Evolutionary conservation across 1,140 invertebrate genomes (phyloP).

Genomic region (Gyrodactylus salaris): DNA sequence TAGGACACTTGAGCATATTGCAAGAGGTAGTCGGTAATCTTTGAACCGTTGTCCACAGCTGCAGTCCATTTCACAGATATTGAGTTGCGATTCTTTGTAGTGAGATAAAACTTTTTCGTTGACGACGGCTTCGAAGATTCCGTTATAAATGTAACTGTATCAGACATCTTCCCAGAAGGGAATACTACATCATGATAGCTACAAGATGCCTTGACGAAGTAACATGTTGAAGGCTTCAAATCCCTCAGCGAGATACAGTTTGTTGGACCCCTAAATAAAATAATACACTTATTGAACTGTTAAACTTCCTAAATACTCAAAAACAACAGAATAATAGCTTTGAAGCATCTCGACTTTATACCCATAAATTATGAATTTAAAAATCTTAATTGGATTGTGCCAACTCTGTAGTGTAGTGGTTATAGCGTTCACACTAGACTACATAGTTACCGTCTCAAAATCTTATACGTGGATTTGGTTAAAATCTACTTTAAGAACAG

Average conservation of each 20-base stretch:
- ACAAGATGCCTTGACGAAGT: background rate
- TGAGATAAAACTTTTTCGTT: slow-evolving; percentile 19
- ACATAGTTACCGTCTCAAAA: no score
- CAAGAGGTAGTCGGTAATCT: slow-evolving; percentile 36
- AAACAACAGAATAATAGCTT: background rate
- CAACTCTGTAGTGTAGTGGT: no score
- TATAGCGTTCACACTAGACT: no score
- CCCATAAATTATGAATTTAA: no score
- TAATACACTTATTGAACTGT: background rate
- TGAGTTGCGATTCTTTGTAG: slow-evolving; percentile 18
- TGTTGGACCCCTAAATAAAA: background rate
- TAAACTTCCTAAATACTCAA: background rate
- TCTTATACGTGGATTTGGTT: no score
- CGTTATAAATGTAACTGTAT: slow-evolving; percentile 19
- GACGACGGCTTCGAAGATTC: slow-evolving; percentile 18
- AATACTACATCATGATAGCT: background rate
- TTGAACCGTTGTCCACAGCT: slow-evolving; percentile 37
- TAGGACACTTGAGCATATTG: slow-evolving; percentile 34
- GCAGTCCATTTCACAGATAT: slow-evolving; percentile 23
- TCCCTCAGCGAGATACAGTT: background rate
- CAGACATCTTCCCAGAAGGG: slow-evolving; percentile 13
- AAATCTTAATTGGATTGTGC: no score
- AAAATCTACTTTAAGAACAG: no score
- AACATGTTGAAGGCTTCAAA: background rate
- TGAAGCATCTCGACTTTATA: background rate